Evolutionary conservation across 2,113 vertebrate species (phyloP), one percentile per base, ranked within the genome.

Genomic region (Hippocampus mohnikei): DNA sequence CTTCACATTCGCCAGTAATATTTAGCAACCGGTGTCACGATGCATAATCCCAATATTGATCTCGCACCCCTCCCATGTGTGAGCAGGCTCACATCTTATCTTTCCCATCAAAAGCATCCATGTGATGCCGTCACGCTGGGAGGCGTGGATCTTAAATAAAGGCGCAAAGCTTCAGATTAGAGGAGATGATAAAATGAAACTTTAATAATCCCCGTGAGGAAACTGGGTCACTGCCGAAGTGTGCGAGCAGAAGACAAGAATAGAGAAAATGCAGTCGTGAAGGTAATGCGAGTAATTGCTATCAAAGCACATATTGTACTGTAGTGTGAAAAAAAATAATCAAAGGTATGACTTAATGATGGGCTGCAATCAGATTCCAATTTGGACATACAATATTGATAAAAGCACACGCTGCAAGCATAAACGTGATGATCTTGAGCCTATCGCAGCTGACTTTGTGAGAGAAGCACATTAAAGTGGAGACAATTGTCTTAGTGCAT

Each of bases 121-220:
- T 64, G 48, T 9, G 64, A 27, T 69, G n/a, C 20, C 61, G 40
- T 70, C 40, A 58, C 0, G 68, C 71, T 56, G 42, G 33, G 66
- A 72, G 71, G 73, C 81, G 85, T 40, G 37, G 48, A 64, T 66
- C 59, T 72, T 46, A 77, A 81, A 86, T 67, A 80, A 80, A 77
- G 71, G 61, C 66, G 18, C 71, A 66, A 67, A 7, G 53, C 68
- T 78, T 80, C 77, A 76, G 74, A 85, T 86, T 72, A 75, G 58
- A 79, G 72, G 70, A 73, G 71, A 76, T 78, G 82, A 89, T 81
- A 75, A 76, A 79, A 82, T 86, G 65, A 86, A 86, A 82, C 68
- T 82, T 86, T 84, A 74, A 85, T 87, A 81, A 82, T 78, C 73
- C 69, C 71, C 1, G 6, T 18, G 50, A 70, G 56, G 71, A 80